A percentile compares a stretch with the other conserved stretches of the same genome.
These are phyloP conservation scores for Mormyrus hasselquistii DNA, from an alignment of 2,797 vertebrate genomes.

Conservation along the genomic window DNA sequence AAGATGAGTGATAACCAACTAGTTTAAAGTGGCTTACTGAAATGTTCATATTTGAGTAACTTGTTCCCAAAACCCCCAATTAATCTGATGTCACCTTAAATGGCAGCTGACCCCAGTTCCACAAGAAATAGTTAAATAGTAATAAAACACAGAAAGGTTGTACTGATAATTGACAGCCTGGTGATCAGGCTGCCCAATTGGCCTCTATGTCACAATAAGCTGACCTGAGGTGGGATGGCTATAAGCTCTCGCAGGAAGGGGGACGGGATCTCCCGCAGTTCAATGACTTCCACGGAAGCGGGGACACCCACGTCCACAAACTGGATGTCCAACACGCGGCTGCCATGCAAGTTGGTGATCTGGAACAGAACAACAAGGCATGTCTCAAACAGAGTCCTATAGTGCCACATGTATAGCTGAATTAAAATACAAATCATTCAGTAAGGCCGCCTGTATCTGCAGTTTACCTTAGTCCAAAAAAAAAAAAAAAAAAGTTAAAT, in stretches of 20 bases:
- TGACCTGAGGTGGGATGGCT: constrained; percentile 82
- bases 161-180: background rate
- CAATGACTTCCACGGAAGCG: constrained; percentile 78
- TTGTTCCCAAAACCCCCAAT: background rate
- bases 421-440: background rate
- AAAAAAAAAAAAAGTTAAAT: background rate
- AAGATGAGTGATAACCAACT: background rate
- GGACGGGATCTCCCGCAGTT: constrained; percentile 80
- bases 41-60: background rate
- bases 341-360: constrained; percentile 78
- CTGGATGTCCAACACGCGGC: constrained; percentile 75
- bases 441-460: background rate
- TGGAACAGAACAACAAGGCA: constrained; percentile 41
- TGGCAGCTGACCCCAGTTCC: background rate
- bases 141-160: background rate
- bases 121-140: background rate
- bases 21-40: background rate
- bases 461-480: background rate
- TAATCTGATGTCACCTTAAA: background rate
- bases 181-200: background rate
- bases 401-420: background rate
- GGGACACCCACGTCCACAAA: constrained; percentile 76
- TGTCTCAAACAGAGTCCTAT: background rate
- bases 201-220: constrained; percentile 5
- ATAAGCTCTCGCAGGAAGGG: constrained; percentile 66